Percentiles rank a stretch among this genome's conserved stretches.
Conservation (phyloP, 2,888 invertebrate species). For the Molorchus minor region DNA sequence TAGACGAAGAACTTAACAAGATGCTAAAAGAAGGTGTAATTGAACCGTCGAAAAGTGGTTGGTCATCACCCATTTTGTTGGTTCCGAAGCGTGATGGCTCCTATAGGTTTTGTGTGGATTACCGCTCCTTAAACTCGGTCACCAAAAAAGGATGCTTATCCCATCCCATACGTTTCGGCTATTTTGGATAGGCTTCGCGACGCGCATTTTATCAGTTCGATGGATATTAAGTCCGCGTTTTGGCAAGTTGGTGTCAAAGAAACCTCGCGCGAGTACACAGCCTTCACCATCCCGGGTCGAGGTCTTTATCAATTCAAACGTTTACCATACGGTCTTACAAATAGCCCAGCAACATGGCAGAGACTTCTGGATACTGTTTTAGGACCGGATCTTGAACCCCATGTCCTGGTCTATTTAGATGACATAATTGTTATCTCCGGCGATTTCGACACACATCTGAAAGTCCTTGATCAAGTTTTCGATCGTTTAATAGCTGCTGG, state of each 20-base stretch:
- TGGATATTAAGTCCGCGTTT: constrained; percentile 19
- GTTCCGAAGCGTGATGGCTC: constrained; percentile 19
- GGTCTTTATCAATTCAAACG: constrained; percentile 25
- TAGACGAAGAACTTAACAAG: constrained; percentile 13
- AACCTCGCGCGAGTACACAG: constrained; percentile 20
- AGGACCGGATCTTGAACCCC: constrained; percentile 20
- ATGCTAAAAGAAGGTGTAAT: constrained; percentile 19
- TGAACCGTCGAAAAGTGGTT: constrained; percentile 24
- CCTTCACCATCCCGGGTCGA: constrained; percentile 15
- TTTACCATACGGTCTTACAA: constrained; percentile 23
- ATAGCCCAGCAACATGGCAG: constrained; percentile 25
- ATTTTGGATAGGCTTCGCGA: constrained; percentile 26
- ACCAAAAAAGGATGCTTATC: constrained; percentile 24
- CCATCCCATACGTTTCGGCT: constrained; percentile 23
- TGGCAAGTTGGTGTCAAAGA: constrained; percentile 21
- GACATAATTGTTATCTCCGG: no score
- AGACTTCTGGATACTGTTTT: constrained; percentile 19
- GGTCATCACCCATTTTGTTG: constrained; percentile 23
- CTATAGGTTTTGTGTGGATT: constrained; percentile 24
- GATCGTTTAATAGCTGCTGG: no score
- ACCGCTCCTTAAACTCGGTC: constrained; percentile 15
- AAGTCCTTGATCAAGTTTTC: no score
- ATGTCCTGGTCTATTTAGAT: neutral
- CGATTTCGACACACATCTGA: no score
- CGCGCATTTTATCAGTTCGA: constrained; percentile 20